These are phyloP conservation scores for Onychostoma macrolepis DNA, from an alignment of 2,113 vertebrate species.

Conservation along the genomic window DNA sequence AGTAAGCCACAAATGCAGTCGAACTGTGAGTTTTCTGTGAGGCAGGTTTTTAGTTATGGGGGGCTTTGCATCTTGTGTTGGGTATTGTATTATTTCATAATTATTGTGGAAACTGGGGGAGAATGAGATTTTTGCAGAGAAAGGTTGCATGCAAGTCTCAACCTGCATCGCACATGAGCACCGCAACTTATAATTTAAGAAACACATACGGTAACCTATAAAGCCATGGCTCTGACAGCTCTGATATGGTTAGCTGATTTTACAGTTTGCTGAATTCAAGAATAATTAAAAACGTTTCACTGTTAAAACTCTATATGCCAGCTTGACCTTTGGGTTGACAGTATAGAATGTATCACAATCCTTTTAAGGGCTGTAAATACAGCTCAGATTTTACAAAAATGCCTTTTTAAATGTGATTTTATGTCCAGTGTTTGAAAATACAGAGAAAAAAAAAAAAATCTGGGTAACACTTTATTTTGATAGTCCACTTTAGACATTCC, in stretches of 20 bases:
- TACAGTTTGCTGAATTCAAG: not conserved
- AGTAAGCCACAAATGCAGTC: not conserved
- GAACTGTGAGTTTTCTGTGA: not conserved
- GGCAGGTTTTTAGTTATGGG: not conserved
- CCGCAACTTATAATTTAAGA: not conserved
- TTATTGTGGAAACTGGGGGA: too few relatives aligned
- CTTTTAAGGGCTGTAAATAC: not conserved
- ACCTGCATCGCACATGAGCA: not conserved
- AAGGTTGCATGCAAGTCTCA: not conserved
- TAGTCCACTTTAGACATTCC: too few relatives aligned
- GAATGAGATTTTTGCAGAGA: not conserved
- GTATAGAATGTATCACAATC: not conserved
- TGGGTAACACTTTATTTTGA: too few relatives aligned
- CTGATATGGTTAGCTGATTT: not conserved
- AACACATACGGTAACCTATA: not conserved
- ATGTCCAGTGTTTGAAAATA: not conserved
- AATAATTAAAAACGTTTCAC: not conserved
- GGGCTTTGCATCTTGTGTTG: not conserved
- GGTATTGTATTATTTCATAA: not conserved
- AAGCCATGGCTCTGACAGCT: not conserved
- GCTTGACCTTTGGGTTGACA: slow-evolving; percentile 7
- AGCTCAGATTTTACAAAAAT: not conserved
- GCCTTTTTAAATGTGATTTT: not conserved
- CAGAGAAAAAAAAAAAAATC: too few relatives aligned
- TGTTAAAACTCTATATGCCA: not conserved